phyloP scores from a whole-genome alignment of 2,113 vertebrate species.

The Cyanoliseus patagonus region DNA sequence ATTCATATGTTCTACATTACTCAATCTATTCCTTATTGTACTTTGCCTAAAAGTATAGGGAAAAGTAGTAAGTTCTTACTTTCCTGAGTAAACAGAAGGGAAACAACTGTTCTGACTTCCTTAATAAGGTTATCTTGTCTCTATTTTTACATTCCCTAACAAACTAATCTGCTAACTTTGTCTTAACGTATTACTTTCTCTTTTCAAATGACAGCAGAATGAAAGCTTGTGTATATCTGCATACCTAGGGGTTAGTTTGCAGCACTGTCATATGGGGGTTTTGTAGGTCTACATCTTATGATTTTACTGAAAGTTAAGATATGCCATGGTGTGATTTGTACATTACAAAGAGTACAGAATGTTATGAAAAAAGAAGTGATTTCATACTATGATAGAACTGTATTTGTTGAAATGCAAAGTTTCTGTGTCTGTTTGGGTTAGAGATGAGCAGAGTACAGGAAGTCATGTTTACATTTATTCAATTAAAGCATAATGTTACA shows the following conservation, averaged over 20 bases:
- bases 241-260: background rate
- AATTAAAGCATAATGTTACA: background rate
- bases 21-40: background rate
- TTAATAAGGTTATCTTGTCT: background rate
- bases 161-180: background rate
- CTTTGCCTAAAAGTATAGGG: background rate
- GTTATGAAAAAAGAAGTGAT: background rate
- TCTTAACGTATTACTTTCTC: background rate
- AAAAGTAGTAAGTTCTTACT: background rate
- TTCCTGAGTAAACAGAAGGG: background rate
- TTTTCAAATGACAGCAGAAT: background rate
- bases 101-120: background rate
- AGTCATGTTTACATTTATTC: background rate
- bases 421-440: background rate
- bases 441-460: background rate
- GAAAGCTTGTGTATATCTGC: background rate
- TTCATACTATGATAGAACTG: background rate
- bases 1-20: background rate
- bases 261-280: background rate
- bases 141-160: background rate
- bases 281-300: background rate
- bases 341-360: background rate
- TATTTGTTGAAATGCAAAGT: background rate
- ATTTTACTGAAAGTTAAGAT: background rate
- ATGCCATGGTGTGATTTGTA: background rate